Evolutionary conservation across 2,888 invertebrate genomes (phyloP).

Genomic region (Clostera curtula): DNA sequence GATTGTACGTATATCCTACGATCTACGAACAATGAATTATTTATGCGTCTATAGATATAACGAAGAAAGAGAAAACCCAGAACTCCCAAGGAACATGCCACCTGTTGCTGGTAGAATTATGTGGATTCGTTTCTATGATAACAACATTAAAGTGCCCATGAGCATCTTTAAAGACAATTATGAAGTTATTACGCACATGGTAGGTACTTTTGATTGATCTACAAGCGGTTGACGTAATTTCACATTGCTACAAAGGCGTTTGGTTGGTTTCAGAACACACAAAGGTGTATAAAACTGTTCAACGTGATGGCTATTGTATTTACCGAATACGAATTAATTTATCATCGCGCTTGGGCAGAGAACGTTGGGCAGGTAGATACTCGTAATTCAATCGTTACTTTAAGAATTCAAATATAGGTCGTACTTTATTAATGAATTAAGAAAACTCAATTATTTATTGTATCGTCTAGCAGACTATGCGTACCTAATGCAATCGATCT

Average conservation of each 20-base stretch:
- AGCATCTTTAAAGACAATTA: slow-evolving; percentile 58
- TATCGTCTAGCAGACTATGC: too few relatives aligned
- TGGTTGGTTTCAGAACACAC: slow-evolving; percentile 75
- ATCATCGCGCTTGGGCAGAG: slow-evolving; percentile 87
- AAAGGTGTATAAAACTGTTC: slow-evolving; percentile 83
- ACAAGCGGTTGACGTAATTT: neutral
- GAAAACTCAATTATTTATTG: too few relatives aligned
- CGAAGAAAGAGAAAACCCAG: slow-evolving; percentile 83
- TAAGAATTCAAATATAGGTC: too few relatives aligned
- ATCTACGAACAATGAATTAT: too few relatives aligned
- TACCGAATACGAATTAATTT: slow-evolving; percentile 87
- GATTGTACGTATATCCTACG: too few relatives aligned
- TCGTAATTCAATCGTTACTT: neutral
- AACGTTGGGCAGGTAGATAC: slow-evolving; percentile 79
- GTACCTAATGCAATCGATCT: too few relatives aligned
- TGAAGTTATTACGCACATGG: slow-evolving; percentile 65
- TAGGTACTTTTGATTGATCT: slow-evolving; percentile 11
- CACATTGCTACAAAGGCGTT: slow-evolving; percentile 1
- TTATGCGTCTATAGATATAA: slow-evolving; percentile 74
- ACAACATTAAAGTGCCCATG: slow-evolving; percentile 85
- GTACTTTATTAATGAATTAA: too few relatives aligned
- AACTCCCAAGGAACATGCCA: slow-evolving; percentile 83
- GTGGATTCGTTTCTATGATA: slow-evolving; percentile 88
- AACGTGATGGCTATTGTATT: slow-evolving; percentile 87
- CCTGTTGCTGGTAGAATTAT: slow-evolving; percentile 86